phyloP scores from a whole-genome alignment of 2,888 invertebrate genomes.

The Eulithis prunata region DNA sequence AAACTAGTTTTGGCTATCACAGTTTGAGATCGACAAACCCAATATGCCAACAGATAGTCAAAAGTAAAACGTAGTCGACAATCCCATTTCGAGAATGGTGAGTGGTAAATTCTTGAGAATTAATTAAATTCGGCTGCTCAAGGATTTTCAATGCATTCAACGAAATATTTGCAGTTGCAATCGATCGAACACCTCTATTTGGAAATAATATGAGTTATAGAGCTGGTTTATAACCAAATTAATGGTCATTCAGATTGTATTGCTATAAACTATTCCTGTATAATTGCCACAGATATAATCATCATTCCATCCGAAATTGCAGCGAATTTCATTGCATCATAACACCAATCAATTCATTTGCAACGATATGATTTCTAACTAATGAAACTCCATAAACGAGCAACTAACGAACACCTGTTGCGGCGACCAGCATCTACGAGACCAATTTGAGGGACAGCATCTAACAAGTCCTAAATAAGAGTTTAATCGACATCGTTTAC shows the following conservation, averaged over 20 bases:
- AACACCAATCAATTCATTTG: conserved; percentile 35
- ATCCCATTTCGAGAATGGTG: conserved; percentile 38
- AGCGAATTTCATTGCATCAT: conserved; percentile 29
- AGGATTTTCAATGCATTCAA: conserved; percentile 38
- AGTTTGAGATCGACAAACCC: conserved; percentile 54
- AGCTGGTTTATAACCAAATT: conserved; percentile 28
- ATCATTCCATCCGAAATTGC: conserved; percentile 32
- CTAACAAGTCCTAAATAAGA: conserved; percentile 37
- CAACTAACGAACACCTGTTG: conserved; percentile 47
- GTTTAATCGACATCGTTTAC: conserved; percentile 29
- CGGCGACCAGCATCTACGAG: conserved; percentile 34
- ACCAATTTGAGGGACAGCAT: conserved; percentile 33
- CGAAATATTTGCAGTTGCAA: conserved; percentile 36
- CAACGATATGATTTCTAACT: conserved; percentile 30
- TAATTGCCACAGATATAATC: conserved; percentile 34
- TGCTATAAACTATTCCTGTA: conserved; percentile 30
- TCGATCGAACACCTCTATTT: conserved; percentile 24
- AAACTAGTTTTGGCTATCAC: conserved; percentile 57
- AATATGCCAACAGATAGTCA: conserved; percentile 34
- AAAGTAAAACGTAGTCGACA: conserved; percentile 46
- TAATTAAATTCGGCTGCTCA: conserved; percentile 36
- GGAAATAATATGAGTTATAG: conserved; percentile 27
- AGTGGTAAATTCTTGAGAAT: conserved; percentile 38
- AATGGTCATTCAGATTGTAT: conserved; percentile 32
- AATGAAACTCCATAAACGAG: conserved; percentile 30